phyloP scores from a whole-genome alignment of 2,888 invertebrate genomes.

The Microchrysa polita region DNA sequence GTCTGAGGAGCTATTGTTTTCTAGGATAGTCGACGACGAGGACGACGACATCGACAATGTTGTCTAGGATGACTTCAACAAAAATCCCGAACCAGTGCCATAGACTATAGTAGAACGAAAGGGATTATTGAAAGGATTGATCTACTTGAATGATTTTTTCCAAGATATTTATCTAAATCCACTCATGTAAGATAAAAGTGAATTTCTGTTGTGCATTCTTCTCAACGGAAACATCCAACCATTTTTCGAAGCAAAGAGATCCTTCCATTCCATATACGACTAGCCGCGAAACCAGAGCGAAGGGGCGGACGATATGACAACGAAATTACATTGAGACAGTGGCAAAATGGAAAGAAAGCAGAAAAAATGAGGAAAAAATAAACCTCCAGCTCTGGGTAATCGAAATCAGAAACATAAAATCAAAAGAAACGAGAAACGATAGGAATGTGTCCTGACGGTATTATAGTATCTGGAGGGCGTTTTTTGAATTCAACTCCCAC shows the following conservation, averaged over 20 bases:
- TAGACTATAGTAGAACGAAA: too few species aligned
- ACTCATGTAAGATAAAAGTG: slow-evolving; percentile 43
- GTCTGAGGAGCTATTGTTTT: slow-evolving; percentile 13
- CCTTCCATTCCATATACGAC: neutral
- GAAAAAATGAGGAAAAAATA: too few species aligned
- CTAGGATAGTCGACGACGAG: neutral
- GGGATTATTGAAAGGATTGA: slow-evolving; percentile 43
- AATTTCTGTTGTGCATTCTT: slow-evolving; percentile 26
- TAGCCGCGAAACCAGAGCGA: too few species aligned
- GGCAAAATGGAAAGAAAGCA: neutral
- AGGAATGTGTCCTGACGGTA: slow-evolving; percentile 10
- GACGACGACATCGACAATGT: neutral
- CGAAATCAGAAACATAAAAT: slow-evolving; percentile 9
- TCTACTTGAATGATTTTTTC: slow-evolving; percentile 41
- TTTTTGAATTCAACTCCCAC: neutral
- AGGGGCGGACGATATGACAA: too few species aligned
- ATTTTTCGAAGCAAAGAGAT: neutral
- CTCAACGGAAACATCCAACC: neutral
- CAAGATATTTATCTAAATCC: slow-evolving; percentile 33
- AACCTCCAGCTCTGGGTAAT: too few species aligned
- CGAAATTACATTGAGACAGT: neutral
- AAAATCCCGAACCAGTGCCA: neutral
- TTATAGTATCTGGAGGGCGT: neutral
- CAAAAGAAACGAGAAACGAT: neutral
- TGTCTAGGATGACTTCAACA: too few species aligned